Evolutionary conservation across 2,113 vertebrate species (phyloP).

Genomic region (Corythornis vintsioides): DNA sequence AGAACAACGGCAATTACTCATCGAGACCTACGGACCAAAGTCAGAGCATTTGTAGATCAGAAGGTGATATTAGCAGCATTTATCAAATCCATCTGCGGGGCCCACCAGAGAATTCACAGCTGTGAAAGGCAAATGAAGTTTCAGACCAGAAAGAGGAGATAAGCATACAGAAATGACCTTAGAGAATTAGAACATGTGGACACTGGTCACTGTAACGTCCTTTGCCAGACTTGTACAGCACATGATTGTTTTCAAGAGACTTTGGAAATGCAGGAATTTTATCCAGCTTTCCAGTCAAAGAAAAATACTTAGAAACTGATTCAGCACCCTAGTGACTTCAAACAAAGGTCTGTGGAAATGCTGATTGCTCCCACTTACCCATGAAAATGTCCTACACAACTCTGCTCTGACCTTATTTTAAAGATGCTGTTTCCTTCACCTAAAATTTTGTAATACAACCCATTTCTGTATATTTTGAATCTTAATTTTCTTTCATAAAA

Average conservation of each 20-base stretch:
- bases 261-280: not conserved
- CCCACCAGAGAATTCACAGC: constrained; percentile 85
- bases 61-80: constrained; percentile 90
- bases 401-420: not conserved
- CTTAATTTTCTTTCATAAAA: not conserved
- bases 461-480: not conserved
- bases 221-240: not conserved
- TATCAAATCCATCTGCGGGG: constrained; percentile 85
- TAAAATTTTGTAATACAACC: not conserved
- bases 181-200: constrained; percentile 44
- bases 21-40: constrained; percentile 81
- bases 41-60: constrained; percentile 82
- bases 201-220: not conserved
- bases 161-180: constrained; percentile 37
- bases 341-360: not conserved
- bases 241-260: not conserved
- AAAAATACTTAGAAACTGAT: constrained; percentile 9
- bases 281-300: not conserved
- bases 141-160: constrained; percentile 38
- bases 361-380: not conserved
- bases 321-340: not conserved
- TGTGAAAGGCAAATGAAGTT: constrained; percentile 87
- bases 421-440: not conserved
- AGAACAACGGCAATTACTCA: constrained; percentile 86
- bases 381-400: not conserved